phyloP scores from a whole-genome alignment of 2,888 invertebrate genomes.

The Ochlodes sylvanus region DNA sequence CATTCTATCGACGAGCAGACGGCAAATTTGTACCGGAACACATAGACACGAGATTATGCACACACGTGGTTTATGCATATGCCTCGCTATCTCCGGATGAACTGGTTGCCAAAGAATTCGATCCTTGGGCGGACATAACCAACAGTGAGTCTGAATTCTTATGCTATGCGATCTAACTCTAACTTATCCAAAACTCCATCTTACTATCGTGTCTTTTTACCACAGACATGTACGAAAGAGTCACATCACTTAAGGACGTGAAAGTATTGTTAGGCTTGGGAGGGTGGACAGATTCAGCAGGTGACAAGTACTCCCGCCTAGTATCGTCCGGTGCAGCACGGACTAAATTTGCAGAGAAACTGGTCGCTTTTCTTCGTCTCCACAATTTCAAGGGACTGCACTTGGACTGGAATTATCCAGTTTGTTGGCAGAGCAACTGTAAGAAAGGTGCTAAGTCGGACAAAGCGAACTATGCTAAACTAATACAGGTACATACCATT shows the following conservation, averaged over 20 bases:
- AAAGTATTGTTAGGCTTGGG: constrained; percentile 93
- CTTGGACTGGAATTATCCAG: constrained; percentile 97
- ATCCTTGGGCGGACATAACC: constrained; percentile 94
- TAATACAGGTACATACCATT: constrained; percentile 86
- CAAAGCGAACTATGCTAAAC: constrained; percentile 90
- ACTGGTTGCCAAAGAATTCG: constrained; percentile 91
- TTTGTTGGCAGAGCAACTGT: constrained; percentile 96
- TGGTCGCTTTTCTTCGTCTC: constrained; percentile 88
- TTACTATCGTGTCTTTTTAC: constrained; percentile 35
- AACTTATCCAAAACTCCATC: not conserved
- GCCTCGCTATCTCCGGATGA: constrained; percentile 93
- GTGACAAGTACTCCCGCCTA: constrained; percentile 93
- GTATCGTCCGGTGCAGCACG: constrained; percentile 88
- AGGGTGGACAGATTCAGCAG: constrained; percentile 97
- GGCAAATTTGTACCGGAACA: constrained; percentile 95
- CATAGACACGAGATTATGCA: constrained; percentile 92
- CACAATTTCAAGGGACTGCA: constrained; percentile 95
- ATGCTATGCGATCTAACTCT: not conserved
- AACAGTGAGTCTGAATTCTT: constrained; percentile 86
- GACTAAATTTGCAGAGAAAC: constrained; percentile 88
- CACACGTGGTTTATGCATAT: constrained; percentile 95
- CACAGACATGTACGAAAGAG: constrained; percentile 92
- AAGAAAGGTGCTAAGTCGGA: constrained; percentile 92
- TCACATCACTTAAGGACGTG: constrained; percentile 87
- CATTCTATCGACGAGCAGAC: constrained; percentile 92